phyloP scores from a whole-genome alignment of 2,797 vertebrate species.

The Falco naumanni region DNA sequence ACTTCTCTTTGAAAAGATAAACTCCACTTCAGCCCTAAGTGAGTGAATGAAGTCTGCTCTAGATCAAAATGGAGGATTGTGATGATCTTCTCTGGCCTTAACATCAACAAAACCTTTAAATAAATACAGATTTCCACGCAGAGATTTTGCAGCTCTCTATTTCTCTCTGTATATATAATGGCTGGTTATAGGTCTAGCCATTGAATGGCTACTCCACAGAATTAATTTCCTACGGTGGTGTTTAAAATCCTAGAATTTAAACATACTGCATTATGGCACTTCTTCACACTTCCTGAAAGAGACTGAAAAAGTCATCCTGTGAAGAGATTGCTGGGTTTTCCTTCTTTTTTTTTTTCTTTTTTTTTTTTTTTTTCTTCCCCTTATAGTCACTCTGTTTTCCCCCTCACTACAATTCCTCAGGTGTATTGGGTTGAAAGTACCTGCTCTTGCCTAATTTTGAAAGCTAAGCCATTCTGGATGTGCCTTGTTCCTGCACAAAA shows the following conservation, averaged over 20 bases:
- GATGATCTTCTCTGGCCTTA: not conserved
- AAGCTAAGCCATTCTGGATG: not conserved
- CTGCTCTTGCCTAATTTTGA: not conserved
- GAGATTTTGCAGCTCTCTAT: not conserved
- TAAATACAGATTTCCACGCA: not conserved
- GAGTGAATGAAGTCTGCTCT: not conserved
- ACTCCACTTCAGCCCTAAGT: not conserved
- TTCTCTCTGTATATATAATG: not conserved
- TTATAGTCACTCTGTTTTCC: not conserved
- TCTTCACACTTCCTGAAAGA: not conserved
- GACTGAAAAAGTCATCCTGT: not conserved
- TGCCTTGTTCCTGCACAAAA: not conserved
- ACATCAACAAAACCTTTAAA: constrained; percentile 4
- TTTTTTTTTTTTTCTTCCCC: too few relatives aligned
- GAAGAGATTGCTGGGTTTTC: not conserved
- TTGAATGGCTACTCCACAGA: not conserved
- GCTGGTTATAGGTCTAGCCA: not conserved
- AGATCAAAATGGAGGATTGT: not conserved
- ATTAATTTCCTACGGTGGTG: not conserved
- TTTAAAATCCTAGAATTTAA: not conserved
- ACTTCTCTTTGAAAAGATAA: not conserved
- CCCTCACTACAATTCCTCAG: not conserved
- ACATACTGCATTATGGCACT: not conserved
- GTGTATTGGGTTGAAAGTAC: not conserved
- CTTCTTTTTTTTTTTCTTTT: too few relatives aligned